Base-by-base conservation (phyloP, 2,888 invertebrate species). In the Linnaemya vulpina region DNA sequence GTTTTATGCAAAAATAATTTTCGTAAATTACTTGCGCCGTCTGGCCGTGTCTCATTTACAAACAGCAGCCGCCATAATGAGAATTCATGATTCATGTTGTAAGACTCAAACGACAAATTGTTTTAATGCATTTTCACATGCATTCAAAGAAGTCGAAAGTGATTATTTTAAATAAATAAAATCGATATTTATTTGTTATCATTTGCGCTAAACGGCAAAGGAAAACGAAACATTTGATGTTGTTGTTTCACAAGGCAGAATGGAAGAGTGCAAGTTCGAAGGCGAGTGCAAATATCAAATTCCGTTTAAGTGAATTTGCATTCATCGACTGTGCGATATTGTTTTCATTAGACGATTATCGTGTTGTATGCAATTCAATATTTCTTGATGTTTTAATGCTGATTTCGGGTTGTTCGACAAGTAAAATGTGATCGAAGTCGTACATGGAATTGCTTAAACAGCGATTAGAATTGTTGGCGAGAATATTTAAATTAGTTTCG, bases 71-170 rank as follows among this genome's bases (percentile, higher is more conserved):
- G 20, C 17, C 53, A 55, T 9, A 65, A 55, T 13, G 25, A 55
- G 17, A 40, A 53, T 46, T 9, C 20, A 75, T 78, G 82, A 85
- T 78, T 82, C 85, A 82, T 78, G 38, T 74, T 65, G 58, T 74
- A 46, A 35, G 40, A 46, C 11, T 4, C 15, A 85, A 46, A 78
- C 81, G 82, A 85, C 82, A 85, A 78, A 85, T 85, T 82, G 78
- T 67, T 81, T 38, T 35, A 62, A 62, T 74, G 62, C 3, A 60
- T 63, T 38, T 81, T 70, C 70, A 76, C 82, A 76, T 75, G 70
- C 43, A 53, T 38, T 22, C 20, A 46, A 75, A 75, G 11, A 25
- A 3, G 15, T 49, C 67, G 10, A 22, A 38, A 60, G 38, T 60
- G 25, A 17, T 25, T 62, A 11, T 60, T 51, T 55, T 65, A 8